Base-by-base conservation (phyloP, 2,797 vertebrate genomes). In the Helicolenus hilgendorfi region DNA sequence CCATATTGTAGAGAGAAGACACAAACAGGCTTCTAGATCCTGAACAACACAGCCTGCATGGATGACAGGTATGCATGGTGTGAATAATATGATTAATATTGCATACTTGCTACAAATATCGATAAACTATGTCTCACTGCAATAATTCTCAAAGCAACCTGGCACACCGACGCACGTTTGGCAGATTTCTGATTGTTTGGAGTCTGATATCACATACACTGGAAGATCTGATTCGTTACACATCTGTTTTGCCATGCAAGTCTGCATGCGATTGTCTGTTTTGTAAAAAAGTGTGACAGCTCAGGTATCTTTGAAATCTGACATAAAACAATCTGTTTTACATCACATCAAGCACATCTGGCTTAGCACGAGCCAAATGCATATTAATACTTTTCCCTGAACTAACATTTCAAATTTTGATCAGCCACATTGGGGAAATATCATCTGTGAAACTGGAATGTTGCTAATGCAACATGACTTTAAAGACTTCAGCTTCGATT, bases 21-120 rank as follows among this genome's bases (percentile, higher is more conserved):
- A 72, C 94, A 89, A 96, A 94, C 60, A 29, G 5, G 85, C 83
- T 63, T 95, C 87, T 94, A 94, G 60, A 92, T 38, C 79, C 90
- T 89, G n/a, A 90, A 59, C 81, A 87, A 9, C n/a, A 63, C 85
- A 79, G 81, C 77, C 93, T 96, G 60, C 33, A 38, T 53, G 77
- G 85, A 83, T 24, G 62, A 93, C 83, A 81, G 27, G 10, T 56
- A 58, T 41, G 63, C 3, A 14, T 18, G 53, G 29, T 71, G 10
- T 73, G 75, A 73, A 77, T 55, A 72, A 81, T 82, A 53, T 62
- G 35, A 81, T 35, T 71, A 26, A 72, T 72, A 78, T 18, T 60
- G 18, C 8, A 33, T n/a, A 33, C 9, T 33, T 31, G 60, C 4
- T 63, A 33, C 29, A 33, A 63, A 63, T n/a, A 63, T 20, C 31